A percentile compares a stretch with the other conserved stretches of the same genome.
Conservation (phyloP, 2,888 invertebrate genomes). For the Parasteatoda lunata region DNA sequence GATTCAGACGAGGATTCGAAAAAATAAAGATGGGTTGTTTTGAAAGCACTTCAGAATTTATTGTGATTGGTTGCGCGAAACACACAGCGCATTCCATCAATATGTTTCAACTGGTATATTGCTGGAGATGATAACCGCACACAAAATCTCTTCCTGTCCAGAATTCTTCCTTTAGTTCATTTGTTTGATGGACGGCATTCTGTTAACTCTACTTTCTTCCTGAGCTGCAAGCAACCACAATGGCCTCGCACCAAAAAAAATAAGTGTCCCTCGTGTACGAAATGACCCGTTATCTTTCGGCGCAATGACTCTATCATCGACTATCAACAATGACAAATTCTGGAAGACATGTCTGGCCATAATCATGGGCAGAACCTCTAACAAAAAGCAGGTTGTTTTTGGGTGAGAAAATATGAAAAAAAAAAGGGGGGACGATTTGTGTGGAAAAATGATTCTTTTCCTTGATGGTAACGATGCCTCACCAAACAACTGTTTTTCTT, state of each 20-base stretch:
- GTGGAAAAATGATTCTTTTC: slow-evolving; percentile 15
- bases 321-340: slow-evolving; percentile 23
- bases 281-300: slow-evolving; percentile 33
- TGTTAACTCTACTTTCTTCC: neutral
- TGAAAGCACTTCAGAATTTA: too few species aligned
- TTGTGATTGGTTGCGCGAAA: too few species aligned
- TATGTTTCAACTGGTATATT: neutral
- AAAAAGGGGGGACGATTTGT: neutral
- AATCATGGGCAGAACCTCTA: neutral
- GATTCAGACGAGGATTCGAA: too few species aligned
- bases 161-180: slow-evolving; percentile 10
- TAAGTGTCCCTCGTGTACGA: neutral
- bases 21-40: too few species aligned
- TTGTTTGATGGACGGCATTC: slow-evolving; percentile 8
- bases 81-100: too few species aligned
- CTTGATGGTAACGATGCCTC: slow-evolving; percentile 12
- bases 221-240: neutral
- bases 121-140: slow-evolving; percentile 5
- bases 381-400: too few species aligned
- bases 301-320: neutral
- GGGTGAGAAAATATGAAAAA: neutral
- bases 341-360: neutral
- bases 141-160: slow-evolving; percentile 5
- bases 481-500: slow-evolving; percentile 13
- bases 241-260: neutral